Conservation (phyloP, 2,113 vertebrate species). For the Bolborhynchus lineola region DNA sequence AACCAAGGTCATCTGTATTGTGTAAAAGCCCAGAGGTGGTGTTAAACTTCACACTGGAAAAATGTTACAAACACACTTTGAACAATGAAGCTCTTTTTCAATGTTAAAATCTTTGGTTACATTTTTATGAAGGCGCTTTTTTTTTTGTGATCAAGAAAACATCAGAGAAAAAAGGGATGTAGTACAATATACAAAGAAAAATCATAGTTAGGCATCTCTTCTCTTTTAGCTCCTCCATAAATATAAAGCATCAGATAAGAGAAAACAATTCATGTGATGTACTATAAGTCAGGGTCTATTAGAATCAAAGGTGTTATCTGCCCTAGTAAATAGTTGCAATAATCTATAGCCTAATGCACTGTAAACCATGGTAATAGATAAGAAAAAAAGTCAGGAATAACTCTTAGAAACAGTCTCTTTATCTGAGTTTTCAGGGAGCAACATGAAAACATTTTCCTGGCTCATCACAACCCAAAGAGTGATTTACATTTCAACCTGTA, state of each 20-base stretch:
- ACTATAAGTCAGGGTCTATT: conserved; percentile 36
- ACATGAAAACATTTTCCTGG: neutral
- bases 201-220: neutral
- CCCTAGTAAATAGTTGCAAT: conserved; percentile 5
- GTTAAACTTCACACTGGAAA: neutral
- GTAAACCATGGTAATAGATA: neutral
- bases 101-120: neutral
- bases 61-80: neutral
- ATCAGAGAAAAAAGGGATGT: neutral
- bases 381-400: neutral
- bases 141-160: neutral
- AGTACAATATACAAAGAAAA: neutral
- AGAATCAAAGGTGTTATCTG: conserved; percentile 37
- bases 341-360: conserved; percentile 8
- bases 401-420: neutral
- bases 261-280: conserved; percentile 21
- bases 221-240: neutral
- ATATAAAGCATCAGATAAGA: conserved; percentile 12
- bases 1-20: neutral
- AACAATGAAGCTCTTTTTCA: neutral
- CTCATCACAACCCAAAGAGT: neutral
- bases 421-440: neutral
- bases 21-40: neutral
- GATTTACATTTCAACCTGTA: neutral
- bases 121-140: neutral